Evolutionary conservation across 30 jellyfish, hydroid and myxozoan genomes (phyloP), one percentile per base, ranked within the genome.

Genomic region (Aurelia aurita): DNA sequence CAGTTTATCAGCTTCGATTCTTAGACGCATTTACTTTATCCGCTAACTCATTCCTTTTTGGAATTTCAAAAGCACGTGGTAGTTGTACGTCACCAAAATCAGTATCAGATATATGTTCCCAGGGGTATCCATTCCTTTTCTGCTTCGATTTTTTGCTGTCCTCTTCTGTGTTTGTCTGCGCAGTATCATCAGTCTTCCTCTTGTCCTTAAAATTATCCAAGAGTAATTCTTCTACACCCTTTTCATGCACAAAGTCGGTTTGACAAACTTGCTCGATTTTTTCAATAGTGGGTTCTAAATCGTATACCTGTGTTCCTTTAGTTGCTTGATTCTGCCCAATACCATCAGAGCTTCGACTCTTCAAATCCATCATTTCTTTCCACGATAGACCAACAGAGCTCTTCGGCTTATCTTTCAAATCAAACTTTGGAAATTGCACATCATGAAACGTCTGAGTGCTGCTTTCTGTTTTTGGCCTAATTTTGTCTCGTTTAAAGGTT

Each of bases 211-310:
- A 43, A 49, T 83, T 74, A 15, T 70, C 66, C 20, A 83, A 69
- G 66, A 83, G 45, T 82, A 70, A 28, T 8, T n/a, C 29, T 26
- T 58, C 77, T 20, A 71, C 93, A 70, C 60, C 87, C 12, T 51
- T 59, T 15, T 61, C 87, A 54, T 35, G 34, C 15, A 80, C 72
- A 58, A 83, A 83, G 46, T 83, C 93, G 22, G 93, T 83, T 49
- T 83, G 93, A 5, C 81, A 69, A 57, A 59, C 62, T 71, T 83
- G 93, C 39, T 83, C 93, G 43, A 77, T 77, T 70, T 71, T 83
- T 45, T 55, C 84, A 81, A 55, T 39, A 21, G 21, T 26, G 19
- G 69, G 77, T 16, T 31, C 91, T 19, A 20, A 46, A 39, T 34
- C 91, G 35, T 51, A n/a, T 23, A 35, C 85, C 63, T 81, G 91